Evolutionary conservation across 2,888 invertebrate species (phyloP).

Genomic region (Campoletis raptor): DNA sequence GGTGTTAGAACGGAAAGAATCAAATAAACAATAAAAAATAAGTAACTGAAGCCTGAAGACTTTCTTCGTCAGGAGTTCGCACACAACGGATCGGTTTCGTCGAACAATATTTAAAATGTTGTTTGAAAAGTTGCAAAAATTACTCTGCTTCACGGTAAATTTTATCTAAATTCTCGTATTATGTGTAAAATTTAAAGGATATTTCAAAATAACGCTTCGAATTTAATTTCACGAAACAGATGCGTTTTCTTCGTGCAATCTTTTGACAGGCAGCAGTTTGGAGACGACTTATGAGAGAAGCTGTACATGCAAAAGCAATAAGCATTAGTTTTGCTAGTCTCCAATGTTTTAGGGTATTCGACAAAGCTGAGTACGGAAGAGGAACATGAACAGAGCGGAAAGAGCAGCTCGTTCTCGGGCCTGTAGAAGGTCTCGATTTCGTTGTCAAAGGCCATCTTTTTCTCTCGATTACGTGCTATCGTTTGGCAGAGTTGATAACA

Average conservation of each 20-base stretch:
- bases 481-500: slow-evolving; percentile 50
- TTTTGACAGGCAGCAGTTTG: not conserved
- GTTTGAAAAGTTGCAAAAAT: too few relatives aligned
- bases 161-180: too few relatives aligned
- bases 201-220: too few relatives aligned
- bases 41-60: too few relatives aligned
- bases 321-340: not conserved
- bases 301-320: not conserved
- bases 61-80: too few relatives aligned
- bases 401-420: not conserved
- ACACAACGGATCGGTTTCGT: too few relatives aligned
- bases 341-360: not conserved
- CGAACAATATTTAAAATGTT: too few relatives aligned
- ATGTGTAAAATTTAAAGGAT: too few relatives aligned
- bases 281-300: not conserved
- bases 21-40: too few relatives aligned
- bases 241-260: not conserved
- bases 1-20: not conserved
- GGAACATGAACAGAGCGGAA: slow-evolving; percentile 33
- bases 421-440: slow-evolving; percentile 68
- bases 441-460: slow-evolving; percentile 73
- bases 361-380: slow-evolving; percentile 36
- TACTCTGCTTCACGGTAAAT: too few relatives aligned
- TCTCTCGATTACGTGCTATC: slow-evolving; percentile 61
- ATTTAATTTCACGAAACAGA: not conserved